Conservation (phyloP, 2,113 vertebrate species). For the Eubucco bourcierii region DNA sequence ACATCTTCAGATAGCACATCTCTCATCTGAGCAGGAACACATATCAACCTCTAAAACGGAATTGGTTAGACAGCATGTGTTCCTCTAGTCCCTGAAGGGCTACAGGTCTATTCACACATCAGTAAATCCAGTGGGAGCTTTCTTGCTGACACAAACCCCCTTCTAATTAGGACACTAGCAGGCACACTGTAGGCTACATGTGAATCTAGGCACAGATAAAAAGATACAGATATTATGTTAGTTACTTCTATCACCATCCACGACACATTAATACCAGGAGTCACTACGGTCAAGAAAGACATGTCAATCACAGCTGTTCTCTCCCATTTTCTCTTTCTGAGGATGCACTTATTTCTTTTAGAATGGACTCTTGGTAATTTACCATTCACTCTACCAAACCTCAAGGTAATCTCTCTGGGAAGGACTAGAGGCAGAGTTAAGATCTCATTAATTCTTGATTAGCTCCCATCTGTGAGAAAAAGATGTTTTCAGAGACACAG, state of each 20-base stretch:
- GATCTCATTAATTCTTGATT: background rate
- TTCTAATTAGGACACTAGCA: background rate
- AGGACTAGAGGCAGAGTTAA: background rate
- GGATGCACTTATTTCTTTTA: background rate
- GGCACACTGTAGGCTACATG: background rate
- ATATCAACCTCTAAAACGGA: background rate
- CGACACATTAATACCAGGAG: background rate
- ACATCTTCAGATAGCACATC: background rate
- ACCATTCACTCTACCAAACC: background rate
- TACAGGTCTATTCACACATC: background rate
- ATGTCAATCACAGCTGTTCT: accelerated
- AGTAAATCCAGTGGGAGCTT: background rate
- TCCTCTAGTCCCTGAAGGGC: background rate
- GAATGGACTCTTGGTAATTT: background rate
- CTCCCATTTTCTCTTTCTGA: background rate
- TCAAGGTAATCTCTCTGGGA: background rate
- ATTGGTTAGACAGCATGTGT: background rate
- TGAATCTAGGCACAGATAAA: background rate
- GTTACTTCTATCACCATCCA: no score
- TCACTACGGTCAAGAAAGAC: background rate
- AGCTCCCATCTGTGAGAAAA: background rate
- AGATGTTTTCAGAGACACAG: background rate
- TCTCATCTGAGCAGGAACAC: background rate
- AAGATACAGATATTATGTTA: background rate
- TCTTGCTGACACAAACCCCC: background rate